These are phyloP conservation scores for Eupleurogrammus muticus DNA, from an alignment of 2,797 vertebrate genomes.

Conservation along the genomic window DNA sequence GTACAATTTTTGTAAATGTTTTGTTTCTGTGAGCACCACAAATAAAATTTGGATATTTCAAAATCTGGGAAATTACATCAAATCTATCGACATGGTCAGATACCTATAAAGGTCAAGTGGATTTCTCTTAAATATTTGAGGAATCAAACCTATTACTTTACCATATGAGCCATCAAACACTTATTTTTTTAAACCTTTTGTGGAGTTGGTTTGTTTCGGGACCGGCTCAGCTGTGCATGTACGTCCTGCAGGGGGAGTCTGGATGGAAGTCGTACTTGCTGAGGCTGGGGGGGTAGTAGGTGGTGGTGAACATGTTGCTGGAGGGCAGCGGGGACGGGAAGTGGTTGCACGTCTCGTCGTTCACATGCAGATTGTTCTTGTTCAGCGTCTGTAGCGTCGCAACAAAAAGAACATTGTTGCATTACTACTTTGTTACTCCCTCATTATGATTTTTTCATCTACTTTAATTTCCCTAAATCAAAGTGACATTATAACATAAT, in stretches of 20 bases:
- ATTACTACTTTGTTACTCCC: background rate
- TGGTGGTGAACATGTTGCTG: slow-evolving; percentile 94
- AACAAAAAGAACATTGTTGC: background rate
- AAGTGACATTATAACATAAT: background rate
- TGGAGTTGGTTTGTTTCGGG: no score
- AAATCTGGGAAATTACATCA: background rate
- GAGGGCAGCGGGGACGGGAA: slow-evolving; percentile 91
- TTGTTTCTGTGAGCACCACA: background rate
- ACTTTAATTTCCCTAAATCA: background rate
- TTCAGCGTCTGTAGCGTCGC: slow-evolving; percentile 87
- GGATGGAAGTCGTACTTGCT: slow-evolving; percentile 93
- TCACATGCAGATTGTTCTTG: slow-evolving; percentile 94
- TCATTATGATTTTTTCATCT: background rate
- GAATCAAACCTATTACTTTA: background rate
- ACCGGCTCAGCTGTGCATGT: slow-evolving; percentile 92
- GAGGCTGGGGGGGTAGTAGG: slow-evolving; percentile 92
- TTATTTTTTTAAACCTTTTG: background rate
- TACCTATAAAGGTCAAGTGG: background rate
- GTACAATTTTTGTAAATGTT: background rate
- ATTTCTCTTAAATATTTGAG: background rate
- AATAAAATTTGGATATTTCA: background rate
- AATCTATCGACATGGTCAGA: background rate
- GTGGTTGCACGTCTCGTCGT: slow-evolving; percentile 94
- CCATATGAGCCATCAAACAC: slow-evolving; percentile 1
- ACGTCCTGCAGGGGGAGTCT: slow-evolving; percentile 93